Evolutionary conservation across 2,888 invertebrate genomes (phyloP), one percentile per base, ranked within the genome.

Genomic region (Zaprionus lineosus): DNA sequence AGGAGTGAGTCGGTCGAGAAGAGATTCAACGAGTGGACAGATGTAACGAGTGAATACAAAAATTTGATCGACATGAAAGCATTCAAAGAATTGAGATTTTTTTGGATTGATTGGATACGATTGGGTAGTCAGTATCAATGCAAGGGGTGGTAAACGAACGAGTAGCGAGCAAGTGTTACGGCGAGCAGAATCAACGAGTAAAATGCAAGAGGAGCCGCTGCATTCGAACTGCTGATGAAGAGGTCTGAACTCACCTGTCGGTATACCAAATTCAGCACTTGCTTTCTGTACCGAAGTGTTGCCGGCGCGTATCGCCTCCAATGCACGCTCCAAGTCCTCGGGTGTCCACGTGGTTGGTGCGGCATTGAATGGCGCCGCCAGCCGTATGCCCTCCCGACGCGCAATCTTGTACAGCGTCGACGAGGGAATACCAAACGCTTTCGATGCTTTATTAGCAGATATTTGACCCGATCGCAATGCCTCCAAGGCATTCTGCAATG

Each of bases 351-450:
- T 93, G 16, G 96, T 96, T 24, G 96, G 96, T 66, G 96, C 96
- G 43, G 96, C 96, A 91, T 96, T 96, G 91, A 97, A 97, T 2
- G 97, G 97, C 58, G 96, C 96, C 39, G 96, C 95, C 86, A 97
- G 91, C 47, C 96, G 93, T 88, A 97, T 97, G 73, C 96, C 96
- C 90, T 97, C 96, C 82, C 96, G 93, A 66, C 96, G 93, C 19
- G 96, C 97, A 84, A 97, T 96, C 92, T 97, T 97, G 91, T 97
- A 97, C 85, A 97, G 90, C 11, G 97, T 97, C 90, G 96, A 96
- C 89, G 96, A 96, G 31, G 97, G 97, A 88, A 97, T 96, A 33
- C 96, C 96, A 86, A 95, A 96, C 40, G 96, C 96, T 90, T 97
- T 97, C 86, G 96, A 96, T 48, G 97, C 97, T 91, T 96, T 96